These are phyloP conservation scores for Ctenomys sociabilis DNA, from an alignment of 2,113 vertebrate genomes.

Conservation along the genomic window DNA sequence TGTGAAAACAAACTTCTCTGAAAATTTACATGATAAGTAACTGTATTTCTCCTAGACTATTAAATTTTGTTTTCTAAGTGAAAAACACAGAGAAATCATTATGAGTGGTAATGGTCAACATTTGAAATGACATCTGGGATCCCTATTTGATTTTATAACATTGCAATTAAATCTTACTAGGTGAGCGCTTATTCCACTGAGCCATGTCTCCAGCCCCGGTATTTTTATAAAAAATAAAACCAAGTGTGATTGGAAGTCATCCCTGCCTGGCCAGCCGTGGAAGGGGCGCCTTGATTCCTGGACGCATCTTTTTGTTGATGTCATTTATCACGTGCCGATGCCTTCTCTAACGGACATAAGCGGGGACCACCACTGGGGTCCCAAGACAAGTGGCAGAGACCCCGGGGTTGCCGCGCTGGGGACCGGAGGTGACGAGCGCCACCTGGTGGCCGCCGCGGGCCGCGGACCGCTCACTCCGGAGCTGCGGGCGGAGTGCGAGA, in stretches of 20 bases:
- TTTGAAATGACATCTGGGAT: not conserved
- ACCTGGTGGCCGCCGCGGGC: conserved; percentile 39
- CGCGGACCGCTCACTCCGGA: not conserved
- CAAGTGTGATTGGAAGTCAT: not conserved
- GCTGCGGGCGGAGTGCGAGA: not conserved
- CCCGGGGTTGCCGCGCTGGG: no score
- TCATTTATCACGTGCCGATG: not conserved
- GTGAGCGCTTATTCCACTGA: no score
- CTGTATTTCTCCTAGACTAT: not conserved
- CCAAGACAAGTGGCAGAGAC: not conserved
- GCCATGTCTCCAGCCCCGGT: no score
- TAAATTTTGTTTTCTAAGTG: not conserved
- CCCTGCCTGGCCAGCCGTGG: not conserved
- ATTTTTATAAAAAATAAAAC: not conserved
- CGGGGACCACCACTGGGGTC: not conserved
- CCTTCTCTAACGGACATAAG: not conserved
- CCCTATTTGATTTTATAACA: not conserved
- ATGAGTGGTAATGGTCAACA: not conserved
- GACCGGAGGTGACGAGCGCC: not conserved
- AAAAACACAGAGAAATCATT: conserved; percentile 13
- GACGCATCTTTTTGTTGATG: not conserved
- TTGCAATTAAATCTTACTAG: conserved; percentile 4
- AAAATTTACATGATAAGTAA: conserved; percentile 33
- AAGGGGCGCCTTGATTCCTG: not conserved
- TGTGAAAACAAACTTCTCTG: not conserved